phyloP scores from a whole-genome alignment of 2,888 invertebrate genomes.

The Amphipoea oculea region DNA sequence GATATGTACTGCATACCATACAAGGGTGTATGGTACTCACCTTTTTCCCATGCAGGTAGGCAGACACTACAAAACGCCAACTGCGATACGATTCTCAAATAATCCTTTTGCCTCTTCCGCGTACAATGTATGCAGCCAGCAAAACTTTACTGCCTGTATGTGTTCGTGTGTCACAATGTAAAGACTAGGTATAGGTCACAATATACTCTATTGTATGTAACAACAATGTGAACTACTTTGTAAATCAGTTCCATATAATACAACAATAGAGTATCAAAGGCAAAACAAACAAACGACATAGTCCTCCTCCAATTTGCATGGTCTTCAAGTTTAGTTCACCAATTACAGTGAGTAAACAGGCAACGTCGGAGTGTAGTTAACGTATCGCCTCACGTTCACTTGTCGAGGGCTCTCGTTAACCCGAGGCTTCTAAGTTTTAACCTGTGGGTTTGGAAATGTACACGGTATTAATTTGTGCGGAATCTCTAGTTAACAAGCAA shows the following conservation, averaged over 20 bases:
- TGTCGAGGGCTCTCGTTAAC: constrained; percentile 60
- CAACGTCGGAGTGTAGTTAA: constrained; percentile 42
- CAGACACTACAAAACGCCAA: neutral
- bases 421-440: constrained; percentile 59
- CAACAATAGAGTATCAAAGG: constrained; percentile 20
- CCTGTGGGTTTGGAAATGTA: constrained; percentile 28
- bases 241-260: constrained; percentile 17
- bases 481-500: neutral
- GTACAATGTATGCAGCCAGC: neutral
- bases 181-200: neutral
- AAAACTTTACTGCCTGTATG: constrained; percentile 2
- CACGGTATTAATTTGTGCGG: neutral
- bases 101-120: neutral
- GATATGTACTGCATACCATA: neutral
- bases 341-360: constrained; percentile 45
- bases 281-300: constrained; percentile 30
- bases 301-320: constrained; percentile 36
- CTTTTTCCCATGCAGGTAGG: neutral
- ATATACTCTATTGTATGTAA: constrained; percentile 2
- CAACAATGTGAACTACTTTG: neutral
- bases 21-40: neutral
- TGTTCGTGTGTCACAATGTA: neutral
- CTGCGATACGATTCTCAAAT: neutral
- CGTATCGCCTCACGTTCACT: constrained; percentile 55
- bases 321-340: constrained; percentile 40